phyloP scores from a whole-genome alignment of 2,113 vertebrate genomes.

The Apus apus region DNA sequence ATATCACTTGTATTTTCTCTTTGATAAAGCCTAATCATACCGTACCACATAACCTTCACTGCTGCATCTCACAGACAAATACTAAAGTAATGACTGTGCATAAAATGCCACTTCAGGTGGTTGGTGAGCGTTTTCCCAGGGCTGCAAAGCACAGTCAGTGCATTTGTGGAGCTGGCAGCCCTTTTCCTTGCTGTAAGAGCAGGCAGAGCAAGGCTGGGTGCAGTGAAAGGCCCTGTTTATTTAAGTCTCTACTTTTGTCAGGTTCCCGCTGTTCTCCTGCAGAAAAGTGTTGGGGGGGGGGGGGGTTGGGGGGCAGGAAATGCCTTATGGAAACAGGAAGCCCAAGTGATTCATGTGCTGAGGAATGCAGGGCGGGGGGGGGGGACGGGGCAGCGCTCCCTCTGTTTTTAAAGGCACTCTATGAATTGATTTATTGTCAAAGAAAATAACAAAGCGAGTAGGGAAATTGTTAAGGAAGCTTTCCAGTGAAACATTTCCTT shows the following conservation, averaged over 20 bases:
- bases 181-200: neutral
- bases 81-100: neutral
- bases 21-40: neutral
- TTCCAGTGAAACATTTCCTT: slow-evolving; percentile 93
- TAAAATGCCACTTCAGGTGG: neutral
- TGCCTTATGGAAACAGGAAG: slow-evolving; percentile 96
- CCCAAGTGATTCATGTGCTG: slow-evolving; percentile 93
- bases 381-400: slow-evolving; percentile 61
- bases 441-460: slow-evolving; percentile 91
- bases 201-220: slow-evolving; percentile 45
- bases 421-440: slow-evolving; percentile 97
- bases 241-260: slow-evolving; percentile 84
- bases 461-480: slow-evolving; percentile 92
- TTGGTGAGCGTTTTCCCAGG: neutral
- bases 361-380: slow-evolving; percentile 83
- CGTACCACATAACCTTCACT: neutral
- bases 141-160: neutral
- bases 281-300: slow-evolving; percentile 81
- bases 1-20: neutral
- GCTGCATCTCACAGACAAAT: neutral
- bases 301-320: slow-evolving; percentile 89
- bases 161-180: neutral
- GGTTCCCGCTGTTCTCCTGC: slow-evolving; percentile 85
- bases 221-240: slow-evolving; percentile 76
- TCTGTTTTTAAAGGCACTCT: slow-evolving; percentile 89